These are phyloP conservation scores for Garrulus glandarius DNA, from an alignment of 2,797 vertebrate genomes.

Conservation along the genomic window DNA sequence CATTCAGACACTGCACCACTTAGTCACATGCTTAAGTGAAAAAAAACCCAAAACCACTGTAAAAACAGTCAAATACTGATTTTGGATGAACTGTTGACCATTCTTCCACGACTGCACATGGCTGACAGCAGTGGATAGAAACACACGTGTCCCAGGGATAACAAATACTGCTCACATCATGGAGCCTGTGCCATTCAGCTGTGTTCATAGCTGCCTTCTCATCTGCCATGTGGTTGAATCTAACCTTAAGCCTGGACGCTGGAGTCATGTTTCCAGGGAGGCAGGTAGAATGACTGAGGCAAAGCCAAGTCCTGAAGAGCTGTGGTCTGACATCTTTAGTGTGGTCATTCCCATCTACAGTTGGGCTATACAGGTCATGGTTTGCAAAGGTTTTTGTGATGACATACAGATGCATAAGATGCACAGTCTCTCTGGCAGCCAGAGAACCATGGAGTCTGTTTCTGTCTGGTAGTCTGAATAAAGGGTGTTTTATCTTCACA, in stretches of 20 bases:
- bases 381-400: not conserved
- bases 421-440: not conserved
- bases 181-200: not conserved
- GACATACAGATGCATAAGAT: not conserved
- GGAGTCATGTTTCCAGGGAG: not conserved
- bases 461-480: conserved; percentile 20
- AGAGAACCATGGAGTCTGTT: not conserved
- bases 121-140: not conserved
- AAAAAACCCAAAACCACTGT: not conserved
- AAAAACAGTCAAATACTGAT: not conserved
- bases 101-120: not conserved
- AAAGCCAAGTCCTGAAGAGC: not conserved
- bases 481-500: conserved; percentile 34
- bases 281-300: not conserved
- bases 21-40: not conserved
- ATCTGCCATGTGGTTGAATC: not conserved
- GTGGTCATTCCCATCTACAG: not conserved
- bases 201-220: not conserved
- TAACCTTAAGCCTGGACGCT: not conserved
- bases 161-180: not conserved
- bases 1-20: not conserved
- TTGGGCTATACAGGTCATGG: not conserved
- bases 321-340: not conserved
- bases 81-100: not conserved
- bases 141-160: not conserved